Conservation (phyloP, 1,140 invertebrate species). For the Bombus terrestris region DNA sequence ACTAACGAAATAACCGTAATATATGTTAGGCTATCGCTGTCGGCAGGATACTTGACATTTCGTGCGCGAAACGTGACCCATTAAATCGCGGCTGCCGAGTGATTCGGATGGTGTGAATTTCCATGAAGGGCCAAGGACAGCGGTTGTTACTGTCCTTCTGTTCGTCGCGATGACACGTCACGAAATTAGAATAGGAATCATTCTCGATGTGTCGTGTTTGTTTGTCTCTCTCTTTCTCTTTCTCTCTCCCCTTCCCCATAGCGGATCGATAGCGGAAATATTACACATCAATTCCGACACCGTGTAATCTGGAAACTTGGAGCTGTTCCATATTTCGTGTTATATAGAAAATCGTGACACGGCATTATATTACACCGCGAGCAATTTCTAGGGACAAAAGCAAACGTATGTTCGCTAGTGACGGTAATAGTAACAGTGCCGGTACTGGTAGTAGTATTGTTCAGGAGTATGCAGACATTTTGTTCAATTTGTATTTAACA, state of each 20-base stretch:
- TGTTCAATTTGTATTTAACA: too few relatives aligned
- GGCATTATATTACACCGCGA: not conserved
- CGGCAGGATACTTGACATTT: not conserved
- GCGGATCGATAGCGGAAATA: constrained; percentile 12
- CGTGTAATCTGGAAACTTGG: not conserved
- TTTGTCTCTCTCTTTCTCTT: not conserved
- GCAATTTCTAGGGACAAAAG: not conserved
- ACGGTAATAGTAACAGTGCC: too few relatives aligned
- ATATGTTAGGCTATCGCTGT: not conserved
- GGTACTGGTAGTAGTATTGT: too few relatives aligned
- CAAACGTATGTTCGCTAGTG: not conserved
- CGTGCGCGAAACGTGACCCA: constrained; percentile 6
- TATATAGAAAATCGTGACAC: not conserved
- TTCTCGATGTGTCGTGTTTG: not conserved
- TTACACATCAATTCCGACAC: not conserved
- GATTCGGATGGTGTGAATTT: constrained; percentile 22
- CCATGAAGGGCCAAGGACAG: constrained; percentile 33
- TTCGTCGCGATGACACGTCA: not conserved
- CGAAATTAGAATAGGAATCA: constrained; percentile 38
- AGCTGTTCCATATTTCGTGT: not conserved
- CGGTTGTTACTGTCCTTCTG: not conserved
- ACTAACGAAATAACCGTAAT: not conserved
- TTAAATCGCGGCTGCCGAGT: constrained; percentile 14
- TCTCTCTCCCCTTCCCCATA: too few relatives aligned
- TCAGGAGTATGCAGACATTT: too few relatives aligned